These are phyloP conservation scores for Noctua comes DNA, from an alignment of 2,888 invertebrate species.

Conservation along the genomic window DNA sequence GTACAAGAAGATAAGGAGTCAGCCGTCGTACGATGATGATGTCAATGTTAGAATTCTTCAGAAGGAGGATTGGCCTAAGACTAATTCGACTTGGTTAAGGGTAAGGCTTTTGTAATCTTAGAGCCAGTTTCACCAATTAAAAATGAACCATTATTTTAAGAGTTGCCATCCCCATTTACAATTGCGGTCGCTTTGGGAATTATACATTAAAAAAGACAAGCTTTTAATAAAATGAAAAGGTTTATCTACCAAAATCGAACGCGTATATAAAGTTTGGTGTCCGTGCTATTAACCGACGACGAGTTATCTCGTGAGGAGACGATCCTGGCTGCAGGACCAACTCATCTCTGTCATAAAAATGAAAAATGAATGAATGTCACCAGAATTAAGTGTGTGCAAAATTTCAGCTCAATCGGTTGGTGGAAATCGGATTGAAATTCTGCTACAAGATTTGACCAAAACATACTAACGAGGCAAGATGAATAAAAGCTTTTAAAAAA, in stretches of 20 bases:
- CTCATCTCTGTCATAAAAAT: neutral
- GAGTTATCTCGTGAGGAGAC: neutral
- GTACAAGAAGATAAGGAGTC: slow-evolving; percentile 65
- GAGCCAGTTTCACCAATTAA: neutral
- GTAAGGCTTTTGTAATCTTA: slow-evolving; percentile 68
- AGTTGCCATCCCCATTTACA: too few species aligned
- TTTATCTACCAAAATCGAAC: neutral
- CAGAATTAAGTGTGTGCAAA: neutral
- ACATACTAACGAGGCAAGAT: neutral
- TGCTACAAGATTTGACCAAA: neutral
- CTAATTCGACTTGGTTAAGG: slow-evolving; percentile 88
- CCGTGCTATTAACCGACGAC: neutral
- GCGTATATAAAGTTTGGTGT: neutral
- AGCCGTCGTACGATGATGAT: slow-evolving; percentile 84
- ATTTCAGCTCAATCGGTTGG: neutral
- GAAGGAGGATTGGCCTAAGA: slow-evolving; percentile 87
- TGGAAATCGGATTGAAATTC: neutral
- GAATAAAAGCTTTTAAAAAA: neutral
- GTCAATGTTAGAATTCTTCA: slow-evolving; percentile 78
- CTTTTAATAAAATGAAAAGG: neutral
- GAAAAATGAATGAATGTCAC: neutral
- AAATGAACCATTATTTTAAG: too few species aligned
- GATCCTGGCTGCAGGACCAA: neutral
- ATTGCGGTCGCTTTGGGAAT: too few species aligned
- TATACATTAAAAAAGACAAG: neutral